A percentile compares a stretch with the other conserved stretches of the same genome.
Conservation (phyloP, 2,888 invertebrate genomes). For the Parapristionchus giblindavisi region DNA sequence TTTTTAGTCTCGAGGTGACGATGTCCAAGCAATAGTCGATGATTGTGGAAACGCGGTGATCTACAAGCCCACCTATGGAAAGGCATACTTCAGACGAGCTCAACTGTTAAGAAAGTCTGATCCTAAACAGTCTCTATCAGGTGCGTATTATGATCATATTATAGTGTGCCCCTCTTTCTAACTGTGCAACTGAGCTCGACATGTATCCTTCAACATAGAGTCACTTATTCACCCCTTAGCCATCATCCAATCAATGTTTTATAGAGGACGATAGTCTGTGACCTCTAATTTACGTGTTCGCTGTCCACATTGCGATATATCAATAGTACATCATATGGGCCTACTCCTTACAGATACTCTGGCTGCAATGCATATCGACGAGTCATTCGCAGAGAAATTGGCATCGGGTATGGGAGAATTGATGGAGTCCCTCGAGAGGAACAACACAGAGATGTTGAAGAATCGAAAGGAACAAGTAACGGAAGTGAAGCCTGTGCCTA, state of each 20-base stretch:
- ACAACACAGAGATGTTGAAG: neutral
- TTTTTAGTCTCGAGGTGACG: neutral
- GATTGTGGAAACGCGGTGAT: neutral
- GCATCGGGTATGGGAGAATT: neutral
- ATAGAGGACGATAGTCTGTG: too few relatives aligned
- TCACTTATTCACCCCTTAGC: too few relatives aligned
- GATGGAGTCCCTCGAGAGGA: conserved; percentile 28
- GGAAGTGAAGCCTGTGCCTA: neutral
- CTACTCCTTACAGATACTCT: conserved; percentile 5
- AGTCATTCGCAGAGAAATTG: conserved; percentile 9
- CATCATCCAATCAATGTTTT: too few relatives aligned
- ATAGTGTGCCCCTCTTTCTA: too few relatives aligned
- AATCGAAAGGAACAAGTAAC: neutral
- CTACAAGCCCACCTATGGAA: conserved; percentile 4
- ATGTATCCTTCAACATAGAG: too few relatives aligned
- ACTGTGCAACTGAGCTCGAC: too few relatives aligned
- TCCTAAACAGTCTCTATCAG: conserved; percentile 10
- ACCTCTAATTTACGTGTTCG: too few relatives aligned
- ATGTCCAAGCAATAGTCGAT: neutral
- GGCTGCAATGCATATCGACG: conserved; percentile 22
- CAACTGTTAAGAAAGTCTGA: conserved; percentile 11
- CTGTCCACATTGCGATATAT: too few relatives aligned
- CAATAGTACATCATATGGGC: too few relatives aligned
- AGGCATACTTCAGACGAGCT: conserved; percentile 15
- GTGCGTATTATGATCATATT: too few relatives aligned